Conservation (phyloP, 2,888 invertebrate species). For the Pheosia gnoma region DNA sequence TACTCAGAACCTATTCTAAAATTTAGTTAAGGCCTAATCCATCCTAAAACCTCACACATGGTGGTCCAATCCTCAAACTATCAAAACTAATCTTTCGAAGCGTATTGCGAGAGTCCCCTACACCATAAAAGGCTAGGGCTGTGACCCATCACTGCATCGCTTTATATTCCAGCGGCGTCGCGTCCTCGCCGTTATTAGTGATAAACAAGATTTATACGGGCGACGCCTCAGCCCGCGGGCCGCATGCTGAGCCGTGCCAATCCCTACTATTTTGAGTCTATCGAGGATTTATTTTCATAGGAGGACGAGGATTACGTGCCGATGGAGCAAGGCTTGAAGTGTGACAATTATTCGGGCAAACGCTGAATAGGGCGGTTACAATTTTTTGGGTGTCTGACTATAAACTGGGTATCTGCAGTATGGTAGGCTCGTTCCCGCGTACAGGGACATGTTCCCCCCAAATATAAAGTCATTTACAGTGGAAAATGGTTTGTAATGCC, state of each 20-base stretch:
- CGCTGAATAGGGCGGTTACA: no score
- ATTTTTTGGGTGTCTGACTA: no score
- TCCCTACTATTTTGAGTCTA: slow-evolving; percentile 12
- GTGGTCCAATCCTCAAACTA: neutral
- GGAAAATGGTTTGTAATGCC: no score
- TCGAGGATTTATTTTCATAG: slow-evolving; percentile 4
- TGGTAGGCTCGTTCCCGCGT: no score
- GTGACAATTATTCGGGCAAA: neutral
- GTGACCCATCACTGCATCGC: neutral
- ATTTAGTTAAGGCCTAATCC: no score
- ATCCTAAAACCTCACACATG: no score
- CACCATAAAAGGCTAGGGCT: neutral
- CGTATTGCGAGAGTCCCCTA: neutral
- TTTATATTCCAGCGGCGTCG: slow-evolving; percentile 8
- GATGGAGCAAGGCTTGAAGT: neutral
- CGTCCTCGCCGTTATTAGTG: slow-evolving; percentile 29
- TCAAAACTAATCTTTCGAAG: neutral
- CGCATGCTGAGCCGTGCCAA: slow-evolving; percentile 28
- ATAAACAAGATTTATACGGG: slow-evolving; percentile 41
- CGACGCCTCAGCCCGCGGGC: slow-evolving; percentile 13
- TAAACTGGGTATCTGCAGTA: no score
- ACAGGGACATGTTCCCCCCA: no score
- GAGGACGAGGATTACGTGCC: neutral
- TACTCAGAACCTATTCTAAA: no score
- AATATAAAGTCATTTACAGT: no score